These are phyloP conservation scores for Podotricha telesiphe DNA, from an alignment of 2,888 invertebrate genomes.

Conservation along the genomic window DNA sequence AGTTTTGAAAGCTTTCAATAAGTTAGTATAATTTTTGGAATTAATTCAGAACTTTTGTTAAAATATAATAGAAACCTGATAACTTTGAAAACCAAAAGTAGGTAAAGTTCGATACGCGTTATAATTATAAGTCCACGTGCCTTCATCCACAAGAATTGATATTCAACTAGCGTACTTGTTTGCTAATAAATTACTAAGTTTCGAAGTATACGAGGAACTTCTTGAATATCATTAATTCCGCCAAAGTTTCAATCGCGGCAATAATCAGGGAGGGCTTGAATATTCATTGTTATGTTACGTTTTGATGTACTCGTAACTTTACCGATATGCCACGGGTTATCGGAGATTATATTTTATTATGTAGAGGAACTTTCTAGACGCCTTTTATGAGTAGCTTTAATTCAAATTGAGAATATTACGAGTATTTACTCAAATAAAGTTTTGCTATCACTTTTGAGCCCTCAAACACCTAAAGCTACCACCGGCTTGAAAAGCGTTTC, in stretches of 20 bases:
- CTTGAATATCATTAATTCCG: slow-evolving; percentile 66
- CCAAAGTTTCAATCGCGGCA: slow-evolving; percentile 57
- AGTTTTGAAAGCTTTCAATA: too few species aligned
- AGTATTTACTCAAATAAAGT: too few species aligned
- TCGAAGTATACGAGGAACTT: slow-evolving; percentile 53
- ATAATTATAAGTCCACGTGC: slow-evolving; percentile 22
- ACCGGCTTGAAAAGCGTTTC: too few species aligned
- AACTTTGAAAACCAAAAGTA: background rate
- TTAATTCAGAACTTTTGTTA: background rate
- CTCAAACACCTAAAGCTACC: too few species aligned
- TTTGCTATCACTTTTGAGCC: too few species aligned
- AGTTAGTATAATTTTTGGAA: background rate
- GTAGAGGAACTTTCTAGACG: too few species aligned
- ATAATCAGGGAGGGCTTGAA: slow-evolving; percentile 49
- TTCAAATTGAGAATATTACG: too few species aligned
- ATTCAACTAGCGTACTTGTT: slow-evolving; percentile 58
- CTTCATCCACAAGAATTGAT: slow-evolving; percentile 47
- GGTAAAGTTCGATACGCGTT: background rate
- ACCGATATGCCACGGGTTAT: background rate
- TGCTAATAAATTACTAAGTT: slow-evolving; percentile 64
- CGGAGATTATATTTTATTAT: background rate
- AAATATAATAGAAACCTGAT: background rate
- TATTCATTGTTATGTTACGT: slow-evolving; percentile 29
- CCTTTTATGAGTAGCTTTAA: too few species aligned
- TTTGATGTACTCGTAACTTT: background rate